Evolutionary conservation across 2,113 vertebrate genomes (phyloP).

Genomic region (Calidris pygmaea): DNA sequence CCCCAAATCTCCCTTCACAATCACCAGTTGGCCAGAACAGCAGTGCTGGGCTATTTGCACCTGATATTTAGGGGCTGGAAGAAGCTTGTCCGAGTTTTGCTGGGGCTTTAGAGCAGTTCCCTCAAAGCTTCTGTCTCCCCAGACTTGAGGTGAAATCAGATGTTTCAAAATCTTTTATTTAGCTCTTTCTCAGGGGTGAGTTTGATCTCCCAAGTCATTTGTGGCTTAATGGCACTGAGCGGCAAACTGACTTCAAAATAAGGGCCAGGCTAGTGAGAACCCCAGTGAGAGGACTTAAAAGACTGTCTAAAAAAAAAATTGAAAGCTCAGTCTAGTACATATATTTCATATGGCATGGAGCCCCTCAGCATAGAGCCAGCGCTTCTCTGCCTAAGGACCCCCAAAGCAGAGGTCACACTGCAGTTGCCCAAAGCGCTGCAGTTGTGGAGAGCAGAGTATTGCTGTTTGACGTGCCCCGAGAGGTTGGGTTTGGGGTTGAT

Average conservation of each 20-base stretch:
- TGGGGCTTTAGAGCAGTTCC: neutral
- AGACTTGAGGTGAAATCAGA: neutral
- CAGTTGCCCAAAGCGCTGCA: neutral
- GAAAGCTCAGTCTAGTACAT: neutral
- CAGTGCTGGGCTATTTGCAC: neutral
- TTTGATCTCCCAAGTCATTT: neutral
- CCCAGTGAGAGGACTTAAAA: neutral
- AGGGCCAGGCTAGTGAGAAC: neutral
- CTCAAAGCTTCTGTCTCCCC: neutral
- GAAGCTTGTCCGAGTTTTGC: neutral
- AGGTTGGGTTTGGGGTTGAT: neutral
- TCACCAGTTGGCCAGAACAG: neutral
- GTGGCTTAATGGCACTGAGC: neutral
- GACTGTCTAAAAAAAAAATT: neutral
- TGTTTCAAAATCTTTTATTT: slow-evolving; percentile 28
- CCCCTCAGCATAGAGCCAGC: neutral
- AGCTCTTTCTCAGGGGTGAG: neutral
- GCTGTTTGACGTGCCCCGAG: neutral
- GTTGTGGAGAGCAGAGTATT: neutral
- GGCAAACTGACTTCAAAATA: neutral
- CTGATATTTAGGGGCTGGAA: neutral
- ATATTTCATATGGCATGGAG: neutral
- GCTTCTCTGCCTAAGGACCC: neutral
- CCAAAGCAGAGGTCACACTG: accelerated
- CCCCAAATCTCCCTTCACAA: neutral